A percentile compares a stretch with the other conserved stretches of the same genome.
phyloP scores from a whole-genome alignment of 2,888 invertebrate species.

The Agrotis ipsilon region DNA sequence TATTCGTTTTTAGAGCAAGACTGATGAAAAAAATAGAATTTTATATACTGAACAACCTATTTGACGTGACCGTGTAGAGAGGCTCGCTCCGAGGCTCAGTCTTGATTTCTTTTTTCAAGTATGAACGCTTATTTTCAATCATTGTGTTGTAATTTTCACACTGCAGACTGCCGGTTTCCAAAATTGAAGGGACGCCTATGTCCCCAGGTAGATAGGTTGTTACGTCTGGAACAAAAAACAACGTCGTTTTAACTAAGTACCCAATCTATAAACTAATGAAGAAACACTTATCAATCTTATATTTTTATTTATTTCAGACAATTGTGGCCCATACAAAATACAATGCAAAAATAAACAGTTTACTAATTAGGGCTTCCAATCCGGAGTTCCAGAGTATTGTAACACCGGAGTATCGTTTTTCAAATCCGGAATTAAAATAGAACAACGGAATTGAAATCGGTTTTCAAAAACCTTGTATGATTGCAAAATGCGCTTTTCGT shows the following conservation, averaged over 20 bases:
- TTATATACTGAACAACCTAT: slow-evolving; percentile 74
- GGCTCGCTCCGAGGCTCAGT: slow-evolving; percentile 78
- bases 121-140: slow-evolving; percentile 82
- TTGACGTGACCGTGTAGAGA: slow-evolving; percentile 83
- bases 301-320: too few species aligned
- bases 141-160: slow-evolving; percentile 75
- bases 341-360: too few species aligned
- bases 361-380: too few species aligned
- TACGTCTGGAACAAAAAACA: slow-evolving; percentile 69
- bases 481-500: too few species aligned
- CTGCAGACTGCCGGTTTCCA: slow-evolving; percentile 71
- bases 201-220: slow-evolving; percentile 71
- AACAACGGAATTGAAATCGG: too few species aligned
- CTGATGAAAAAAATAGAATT: slow-evolving; percentile 2
- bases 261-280: neutral
- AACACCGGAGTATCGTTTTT: too few species aligned
- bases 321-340: too few species aligned
- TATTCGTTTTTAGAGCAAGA: slow-evolving; percentile 9
- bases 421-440: too few species aligned
- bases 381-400: too few species aligned
- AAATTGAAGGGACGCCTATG: slow-evolving; percentile 71
- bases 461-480: too few species aligned
- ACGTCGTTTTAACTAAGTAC: neutral
- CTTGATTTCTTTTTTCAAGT: slow-evolving; percentile 79
- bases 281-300: too few species aligned